Conservation (phyloP, 37 sponge, comb jelly and placozoan species). For the Geodia barretti region DNA sequence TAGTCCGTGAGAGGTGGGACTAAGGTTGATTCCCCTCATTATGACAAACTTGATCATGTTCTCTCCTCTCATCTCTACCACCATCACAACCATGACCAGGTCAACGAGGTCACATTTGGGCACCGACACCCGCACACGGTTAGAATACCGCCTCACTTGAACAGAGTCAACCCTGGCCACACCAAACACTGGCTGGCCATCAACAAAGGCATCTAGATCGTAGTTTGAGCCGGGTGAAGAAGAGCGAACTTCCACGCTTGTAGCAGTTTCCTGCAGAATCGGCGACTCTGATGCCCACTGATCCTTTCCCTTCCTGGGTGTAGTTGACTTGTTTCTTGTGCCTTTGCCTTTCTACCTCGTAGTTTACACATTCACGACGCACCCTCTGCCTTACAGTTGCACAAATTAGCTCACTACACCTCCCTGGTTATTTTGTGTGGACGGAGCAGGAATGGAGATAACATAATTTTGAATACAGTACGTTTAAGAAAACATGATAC, state of each 20-base stretch:
- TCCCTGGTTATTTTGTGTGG: too few relatives aligned
- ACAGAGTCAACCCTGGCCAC: constrained; percentile 5
- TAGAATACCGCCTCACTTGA: constrained; percentile 1
- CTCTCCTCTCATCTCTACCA: not conserved
- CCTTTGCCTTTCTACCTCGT: too few relatives aligned
- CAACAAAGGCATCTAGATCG: not conserved
- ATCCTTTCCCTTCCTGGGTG: too few relatives aligned
- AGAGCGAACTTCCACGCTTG: constrained; percentile 36
- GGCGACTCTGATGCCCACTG: constrained; percentile 56
- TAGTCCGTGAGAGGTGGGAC: constrained; percentile 50
- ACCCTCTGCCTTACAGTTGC: too few relatives aligned
- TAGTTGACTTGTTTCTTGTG: too few relatives aligned
- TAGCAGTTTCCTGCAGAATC: constrained; percentile 28
- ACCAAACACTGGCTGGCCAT: not conserved
- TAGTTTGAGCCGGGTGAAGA: constrained; percentile 14
- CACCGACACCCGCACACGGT: constrained; percentile 64
- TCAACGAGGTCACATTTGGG: constrained; percentile 73
- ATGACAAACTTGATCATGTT: constrained; percentile 28
- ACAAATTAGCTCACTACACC: too few relatives aligned
- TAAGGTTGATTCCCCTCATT: constrained; percentile 26
- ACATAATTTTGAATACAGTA: too few relatives aligned
- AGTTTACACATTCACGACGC: too few relatives aligned
- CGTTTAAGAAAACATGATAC: too few relatives aligned
- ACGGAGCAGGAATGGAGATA: too few relatives aligned
- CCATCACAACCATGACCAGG: constrained; percentile 74